Conservation (phyloP, 2,797 vertebrate genomes). For the Euphonia xanthogaster region DNA sequence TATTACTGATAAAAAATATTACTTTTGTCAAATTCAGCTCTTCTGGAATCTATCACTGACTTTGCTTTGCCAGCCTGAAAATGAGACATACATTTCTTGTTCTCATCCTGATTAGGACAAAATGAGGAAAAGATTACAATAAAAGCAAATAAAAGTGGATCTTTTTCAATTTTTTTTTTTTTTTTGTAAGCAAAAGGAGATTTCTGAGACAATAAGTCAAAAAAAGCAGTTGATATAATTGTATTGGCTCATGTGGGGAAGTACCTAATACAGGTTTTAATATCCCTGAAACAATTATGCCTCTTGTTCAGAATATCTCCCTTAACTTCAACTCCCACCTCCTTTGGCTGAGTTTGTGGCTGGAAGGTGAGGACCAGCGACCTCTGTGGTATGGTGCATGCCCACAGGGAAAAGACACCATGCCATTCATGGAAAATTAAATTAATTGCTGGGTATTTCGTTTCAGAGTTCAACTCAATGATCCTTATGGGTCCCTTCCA, state of each 20-base stretch:
- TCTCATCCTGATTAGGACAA: neutral
- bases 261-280: neutral
- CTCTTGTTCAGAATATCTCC: neutral
- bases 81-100: neutral
- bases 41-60: neutral
- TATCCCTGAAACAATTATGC: neutral
- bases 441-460: neutral
- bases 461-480: neutral
- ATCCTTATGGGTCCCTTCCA: neutral
- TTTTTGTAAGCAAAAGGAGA: neutral
- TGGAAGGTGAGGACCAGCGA: neutral
- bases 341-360: accelerated
- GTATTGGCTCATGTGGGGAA: neutral
- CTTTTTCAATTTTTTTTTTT: neutral
- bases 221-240: neutral
- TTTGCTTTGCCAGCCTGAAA: neutral
- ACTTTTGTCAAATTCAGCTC: neutral
- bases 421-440: neutral
- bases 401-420: neutral
- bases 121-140: neutral
- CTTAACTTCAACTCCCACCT: neutral
- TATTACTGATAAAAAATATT: neutral
- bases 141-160: neutral
- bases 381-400: neutral
- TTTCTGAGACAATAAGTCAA: neutral